Percentiles rank a stretch among this genome's conserved stretches.
These are phyloP conservation scores for Conus canariensis DNA, from an alignment of 2,888 invertebrate species.

Conservation along the genomic window DNA sequence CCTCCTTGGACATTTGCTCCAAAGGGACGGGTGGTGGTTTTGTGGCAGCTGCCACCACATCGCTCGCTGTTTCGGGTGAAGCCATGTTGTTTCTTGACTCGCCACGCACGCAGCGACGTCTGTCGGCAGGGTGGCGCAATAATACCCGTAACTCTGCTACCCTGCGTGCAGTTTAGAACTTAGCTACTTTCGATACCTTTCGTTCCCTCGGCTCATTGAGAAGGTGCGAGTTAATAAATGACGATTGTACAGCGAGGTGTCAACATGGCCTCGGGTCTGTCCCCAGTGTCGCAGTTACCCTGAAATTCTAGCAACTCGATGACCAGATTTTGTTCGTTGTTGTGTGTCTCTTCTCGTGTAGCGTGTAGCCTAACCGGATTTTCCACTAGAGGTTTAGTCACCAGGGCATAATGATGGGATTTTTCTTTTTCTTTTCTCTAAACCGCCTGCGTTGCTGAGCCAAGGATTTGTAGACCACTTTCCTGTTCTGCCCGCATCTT, in stretches of 20 bases:
- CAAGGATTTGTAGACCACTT: not conserved
- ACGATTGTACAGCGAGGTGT: not conserved
- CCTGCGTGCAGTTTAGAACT: not conserved
- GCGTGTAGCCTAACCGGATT: constrained; percentile 43
- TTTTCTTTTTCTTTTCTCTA: not conserved
- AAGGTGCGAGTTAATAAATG: not conserved
- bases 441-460: constrained; percentile 28
- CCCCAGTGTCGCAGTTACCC: constrained; percentile 36
- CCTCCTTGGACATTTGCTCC: constrained; percentile 61
- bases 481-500: not conserved
- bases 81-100: constrained; percentile 60
- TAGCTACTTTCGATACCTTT: constrained; percentile 18
- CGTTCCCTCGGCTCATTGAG: not conserved
- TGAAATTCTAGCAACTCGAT: constrained; percentile 23
- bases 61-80: constrained; percentile 61
- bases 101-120: constrained; percentile 58
- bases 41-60: constrained; percentile 53
- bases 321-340: constrained; percentile 12
- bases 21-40: constrained; percentile 60
- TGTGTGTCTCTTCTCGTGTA: constrained; percentile 5
- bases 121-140: constrained; percentile 54
- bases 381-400: constrained; percentile 36
- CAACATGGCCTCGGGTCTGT: not conserved
- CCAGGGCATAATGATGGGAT: constrained; percentile 31
- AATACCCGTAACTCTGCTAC: constrained; percentile 52